Base-by-base conservation (phyloP, 2,888 invertebrate species). In the Saturnia japonica region DNA sequence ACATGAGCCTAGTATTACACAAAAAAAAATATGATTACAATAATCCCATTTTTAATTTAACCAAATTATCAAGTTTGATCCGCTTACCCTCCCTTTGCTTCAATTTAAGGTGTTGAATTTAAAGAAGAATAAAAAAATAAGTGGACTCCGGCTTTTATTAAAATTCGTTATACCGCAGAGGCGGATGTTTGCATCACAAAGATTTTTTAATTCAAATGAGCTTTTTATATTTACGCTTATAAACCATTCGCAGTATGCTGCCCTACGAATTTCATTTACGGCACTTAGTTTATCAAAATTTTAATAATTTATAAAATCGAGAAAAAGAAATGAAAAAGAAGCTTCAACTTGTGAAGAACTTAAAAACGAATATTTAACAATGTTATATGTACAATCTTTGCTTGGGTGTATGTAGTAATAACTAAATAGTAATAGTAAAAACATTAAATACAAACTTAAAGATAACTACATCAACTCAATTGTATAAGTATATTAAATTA, bases 191-290 rank as follows among this genome's bases (percentile, higher is more conserved):
- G 78, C 83, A 83, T 82, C 82, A 81, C 83, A 83, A 83, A 81
- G 82, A 82, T 82, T 34, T 34, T 34, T 85, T 82, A 82, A 85
- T 84, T 82, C 81, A 78, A 85, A 85, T 80, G 82, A 84, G 81
- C 82, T 79, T 84, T 83, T 83, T 78, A 85, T 84, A 82, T 80
- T 72, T 73, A 76, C 75, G 76, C 77, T 81, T 78, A 72, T 76
- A 75, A 78, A 75, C 72, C 76, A 75, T 72, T 71, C 68, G 71
- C 79, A 78, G 76, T 76, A 76, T 72, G 76, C 78, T 74, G 73
- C 75, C 72, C 74, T 71, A 68, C 75, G 77, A 80, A 81, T 82
- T 81, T 77, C 77, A 80, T 77, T 77, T 73, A 75, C 76, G 73
- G 76, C 79, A 78, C 75, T 75, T 78, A 78, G 78, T 79, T 80